phyloP scores from a whole-genome alignment of 2,888 invertebrate genomes.

The Actias luna region DNA sequence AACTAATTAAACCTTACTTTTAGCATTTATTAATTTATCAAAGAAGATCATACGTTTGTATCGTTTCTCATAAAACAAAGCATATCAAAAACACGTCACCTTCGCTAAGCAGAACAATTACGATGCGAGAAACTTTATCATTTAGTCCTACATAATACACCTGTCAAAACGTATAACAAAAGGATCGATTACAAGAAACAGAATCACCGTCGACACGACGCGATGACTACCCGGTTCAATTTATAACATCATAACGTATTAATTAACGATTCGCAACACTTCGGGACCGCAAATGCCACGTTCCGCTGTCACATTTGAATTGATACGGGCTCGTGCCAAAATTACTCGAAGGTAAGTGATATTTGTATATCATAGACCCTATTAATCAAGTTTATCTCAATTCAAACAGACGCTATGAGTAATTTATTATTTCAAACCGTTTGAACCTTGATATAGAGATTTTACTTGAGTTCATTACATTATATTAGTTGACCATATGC shows the following conservation, averaged over 20 bases:
- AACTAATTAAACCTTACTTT: too few species aligned
- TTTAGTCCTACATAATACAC: slow-evolving; percentile 26
- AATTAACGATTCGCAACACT: slow-evolving; percentile 49
- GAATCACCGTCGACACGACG: slow-evolving; percentile 37
- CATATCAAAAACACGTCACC: not conserved
- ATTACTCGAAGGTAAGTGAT: not conserved
- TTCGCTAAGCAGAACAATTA: not conserved
- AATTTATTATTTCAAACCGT: not conserved
- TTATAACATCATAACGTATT: slow-evolving; percentile 41
- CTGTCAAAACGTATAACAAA: slow-evolving; percentile 50
- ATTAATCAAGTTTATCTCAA: not conserved
- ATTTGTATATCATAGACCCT: slow-evolving; percentile 8
- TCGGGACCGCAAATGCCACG: slow-evolving; percentile 42
- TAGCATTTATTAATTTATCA: too few species aligned
- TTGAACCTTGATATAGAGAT: too few species aligned
- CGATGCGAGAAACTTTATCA: not conserved
- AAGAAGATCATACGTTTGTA: too few species aligned
- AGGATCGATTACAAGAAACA: slow-evolving; percentile 40
- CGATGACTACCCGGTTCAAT: slow-evolving; percentile 30
- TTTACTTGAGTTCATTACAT: too few species aligned
- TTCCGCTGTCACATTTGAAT: slow-evolving; percentile 38
- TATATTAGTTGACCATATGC: too few species aligned
- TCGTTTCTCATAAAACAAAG: not conserved
- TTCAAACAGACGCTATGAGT: not conserved
- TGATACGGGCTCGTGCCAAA: slow-evolving; percentile 36